These are phyloP conservation scores for Ceratina australensis DNA, from an alignment of 1,140 invertebrate genomes.

Conservation along the genomic window DNA sequence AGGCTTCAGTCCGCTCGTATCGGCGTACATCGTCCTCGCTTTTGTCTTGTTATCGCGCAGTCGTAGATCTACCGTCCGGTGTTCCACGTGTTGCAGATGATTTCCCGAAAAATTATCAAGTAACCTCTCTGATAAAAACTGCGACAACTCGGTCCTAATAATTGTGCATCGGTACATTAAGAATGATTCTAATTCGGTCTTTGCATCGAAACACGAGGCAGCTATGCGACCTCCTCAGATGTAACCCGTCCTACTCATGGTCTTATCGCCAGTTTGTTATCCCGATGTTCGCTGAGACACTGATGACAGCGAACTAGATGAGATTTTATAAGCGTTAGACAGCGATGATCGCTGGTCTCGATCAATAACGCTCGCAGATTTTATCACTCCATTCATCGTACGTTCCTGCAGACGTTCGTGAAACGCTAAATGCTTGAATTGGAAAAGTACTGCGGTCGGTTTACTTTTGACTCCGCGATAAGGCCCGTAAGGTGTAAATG, in stretches of 20 bases:
- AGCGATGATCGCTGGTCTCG: slow-evolving; percentile 72
- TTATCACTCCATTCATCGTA: slow-evolving; percentile 71
- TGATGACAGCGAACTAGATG: no score
- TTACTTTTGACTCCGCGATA: no score
- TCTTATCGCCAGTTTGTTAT: no score
- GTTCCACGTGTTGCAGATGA: slow-evolving; percentile 71
- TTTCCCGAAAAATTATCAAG: no score
- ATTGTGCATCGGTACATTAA: slow-evolving; percentile 25
- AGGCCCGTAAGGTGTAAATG: background rate
- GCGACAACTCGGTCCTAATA: background rate
- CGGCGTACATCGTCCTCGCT: slow-evolving; percentile 88
- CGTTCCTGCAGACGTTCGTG: no score
- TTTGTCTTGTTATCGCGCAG: slow-evolving; percentile 94
- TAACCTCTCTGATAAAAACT: no score
- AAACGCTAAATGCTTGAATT: no score
- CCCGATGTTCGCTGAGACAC: no score
- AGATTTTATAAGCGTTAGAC: background rate
- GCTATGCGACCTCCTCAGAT: no score
- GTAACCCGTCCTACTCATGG: no score
- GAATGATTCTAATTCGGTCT: slow-evolving; percentile 10
- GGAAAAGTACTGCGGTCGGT: no score
- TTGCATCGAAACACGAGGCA: no score
- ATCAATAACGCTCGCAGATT: slow-evolving; percentile 74
- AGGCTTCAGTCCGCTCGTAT: slow-evolving; percentile 87
- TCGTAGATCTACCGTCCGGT: slow-evolving; percentile 88